Evolutionary conservation across 2,113 vertebrate genomes (phyloP).

Genomic region (Phalacrocorax aristotelis): DNA sequence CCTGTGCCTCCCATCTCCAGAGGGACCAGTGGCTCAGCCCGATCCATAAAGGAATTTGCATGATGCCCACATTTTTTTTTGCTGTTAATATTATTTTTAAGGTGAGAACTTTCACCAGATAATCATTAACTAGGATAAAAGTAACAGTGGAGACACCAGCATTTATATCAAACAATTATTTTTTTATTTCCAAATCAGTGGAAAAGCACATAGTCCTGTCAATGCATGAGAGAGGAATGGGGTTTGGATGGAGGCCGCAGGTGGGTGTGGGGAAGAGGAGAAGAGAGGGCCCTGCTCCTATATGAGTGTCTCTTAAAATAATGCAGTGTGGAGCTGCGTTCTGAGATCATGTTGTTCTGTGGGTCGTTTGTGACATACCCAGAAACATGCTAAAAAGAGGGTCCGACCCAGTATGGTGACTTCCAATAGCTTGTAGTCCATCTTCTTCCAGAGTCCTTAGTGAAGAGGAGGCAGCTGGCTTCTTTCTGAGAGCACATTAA

Average conservation of each 20-base stretch:
- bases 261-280: not conserved
- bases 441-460: not conserved
- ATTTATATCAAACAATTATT: not conserved
- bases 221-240: not conserved
- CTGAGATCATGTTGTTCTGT: not conserved
- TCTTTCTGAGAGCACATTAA: not conserved
- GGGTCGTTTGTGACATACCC: conserved; percentile 5
- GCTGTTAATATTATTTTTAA: not conserved
- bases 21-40: not conserved
- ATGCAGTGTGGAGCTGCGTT: not conserved
- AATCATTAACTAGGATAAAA: not conserved
- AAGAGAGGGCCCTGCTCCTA: not conserved
- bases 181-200: not conserved
- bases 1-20: not conserved
- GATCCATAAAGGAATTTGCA: not conserved
- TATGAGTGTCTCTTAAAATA: not conserved
- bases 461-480: conserved; percentile 27
- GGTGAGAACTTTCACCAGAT: not conserved
- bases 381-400: not conserved
- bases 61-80: not conserved
- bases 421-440: conserved; percentile 11
- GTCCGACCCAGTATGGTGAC: not conserved
- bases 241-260: not conserved
- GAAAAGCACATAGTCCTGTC: not conserved
- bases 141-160: not conserved